Base-by-base conservation (phyloP, 2,113 vertebrate genomes). In the Etheostoma cragini region DNA sequence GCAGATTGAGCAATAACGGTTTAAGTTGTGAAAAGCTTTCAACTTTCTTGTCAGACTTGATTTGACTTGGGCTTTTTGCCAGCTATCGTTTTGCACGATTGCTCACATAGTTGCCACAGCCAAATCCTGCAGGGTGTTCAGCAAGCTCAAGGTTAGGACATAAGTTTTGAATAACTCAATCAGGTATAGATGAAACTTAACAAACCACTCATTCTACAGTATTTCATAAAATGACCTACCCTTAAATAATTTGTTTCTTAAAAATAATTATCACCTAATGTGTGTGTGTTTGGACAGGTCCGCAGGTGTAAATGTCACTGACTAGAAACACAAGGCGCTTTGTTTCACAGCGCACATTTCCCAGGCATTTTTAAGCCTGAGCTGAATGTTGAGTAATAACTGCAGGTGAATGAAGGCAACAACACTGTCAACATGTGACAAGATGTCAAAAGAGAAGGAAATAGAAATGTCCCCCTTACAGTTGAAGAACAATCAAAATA, bases 41-140 rank as follows among this genome's bases (percentile, higher is more conserved):
- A 22, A 19, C 38, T 5, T 69, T 78, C 81, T 82, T 13, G 86
- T 76, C 45, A 0, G 19, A 90, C 88, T 70, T 65, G 87, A 86
- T 85, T 65, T 87, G 3, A 21, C 14, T 52, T 42, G 79, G 73
- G 80, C 21, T 0, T 0, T 76, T 54, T 3, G 57, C 78, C 77
- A 87, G 6, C 6, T n/a, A 16, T 30, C 6, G 2, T 4, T 2
- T 70, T 0, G 0, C 63, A 46, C 16, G 1, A 30, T 35, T 19
- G 22, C 16, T 81, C 5, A 1, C 24, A 15, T 61, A 21, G 6
- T 66, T 70, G 47, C 7, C 1, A 6, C 4, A 24, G 8, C 46
- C 60, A 57, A 46, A 62, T 5, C 72, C 58, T 24, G 30, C 50
- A 14, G 13, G 64, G 3, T 16, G n/a, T 15, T 6, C 30, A 7